Percentiles rank a stretch among this genome's conserved stretches.
Conservation (phyloP, 2,113 vertebrate species). For the Passer montanus region DNA sequence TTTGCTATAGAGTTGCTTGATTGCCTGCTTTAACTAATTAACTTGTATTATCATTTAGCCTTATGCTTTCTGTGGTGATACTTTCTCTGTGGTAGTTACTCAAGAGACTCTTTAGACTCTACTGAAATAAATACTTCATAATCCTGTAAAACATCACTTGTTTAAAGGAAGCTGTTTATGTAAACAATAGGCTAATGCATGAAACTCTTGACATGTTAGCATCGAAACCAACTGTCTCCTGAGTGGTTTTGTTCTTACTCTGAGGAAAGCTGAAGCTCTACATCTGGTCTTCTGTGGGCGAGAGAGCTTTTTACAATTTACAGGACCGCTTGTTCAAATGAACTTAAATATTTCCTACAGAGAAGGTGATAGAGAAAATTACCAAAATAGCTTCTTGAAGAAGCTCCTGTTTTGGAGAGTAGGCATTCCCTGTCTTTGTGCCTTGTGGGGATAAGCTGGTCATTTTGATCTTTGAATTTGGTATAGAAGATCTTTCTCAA, state of each 20-base stretch:
- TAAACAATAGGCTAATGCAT: constrained; percentile 50
- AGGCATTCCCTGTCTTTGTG: background rate
- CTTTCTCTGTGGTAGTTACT: background rate
- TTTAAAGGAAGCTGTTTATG: constrained; percentile 41
- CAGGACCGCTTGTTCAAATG: background rate
- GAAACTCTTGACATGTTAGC: constrained; percentile 34
- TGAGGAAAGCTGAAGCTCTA: background rate
- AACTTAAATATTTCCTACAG: background rate
- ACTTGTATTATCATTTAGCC: background rate
- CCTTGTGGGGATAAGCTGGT: background rate
- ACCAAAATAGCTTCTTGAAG: background rate
- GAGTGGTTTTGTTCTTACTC: background rate
- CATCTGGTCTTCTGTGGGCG: constrained; percentile 40
- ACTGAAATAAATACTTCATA: constrained; percentile 38
- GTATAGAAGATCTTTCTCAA: background rate
- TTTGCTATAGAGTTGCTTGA: background rate
- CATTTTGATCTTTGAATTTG: background rate
- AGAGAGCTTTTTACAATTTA: background rate
- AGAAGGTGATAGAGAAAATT: background rate
- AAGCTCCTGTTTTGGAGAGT: background rate
- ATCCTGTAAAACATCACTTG: constrained; percentile 29
- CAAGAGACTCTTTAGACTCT: background rate
- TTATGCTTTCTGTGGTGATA: background rate
- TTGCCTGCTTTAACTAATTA: background rate
- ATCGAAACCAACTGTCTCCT: constrained; percentile 41